Evolutionary conservation across 2,113 vertebrate genomes (phyloP).

Genomic region (Rousettus leschenaultii): DNA sequence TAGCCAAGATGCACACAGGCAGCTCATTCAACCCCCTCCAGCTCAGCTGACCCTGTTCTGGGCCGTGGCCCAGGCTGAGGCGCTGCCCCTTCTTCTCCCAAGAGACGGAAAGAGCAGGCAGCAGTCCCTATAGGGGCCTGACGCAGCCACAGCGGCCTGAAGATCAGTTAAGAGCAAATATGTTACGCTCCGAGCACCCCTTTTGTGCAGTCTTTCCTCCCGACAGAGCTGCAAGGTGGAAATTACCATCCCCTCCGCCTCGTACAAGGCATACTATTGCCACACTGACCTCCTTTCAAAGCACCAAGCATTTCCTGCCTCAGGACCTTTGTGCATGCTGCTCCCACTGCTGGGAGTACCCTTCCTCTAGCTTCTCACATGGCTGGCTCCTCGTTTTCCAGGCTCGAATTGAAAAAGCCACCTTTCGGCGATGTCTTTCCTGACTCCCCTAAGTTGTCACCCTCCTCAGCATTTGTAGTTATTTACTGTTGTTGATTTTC

Average conservation of each 20-base stretch:
- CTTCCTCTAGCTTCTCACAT: neutral
- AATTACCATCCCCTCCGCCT: neutral
- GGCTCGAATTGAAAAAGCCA: neutral
- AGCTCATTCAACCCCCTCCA: slow-evolving; percentile 74
- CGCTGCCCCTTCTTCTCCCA: slow-evolving; percentile 46
- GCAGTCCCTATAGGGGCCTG: slow-evolving; percentile 47
- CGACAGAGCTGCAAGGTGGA: neutral
- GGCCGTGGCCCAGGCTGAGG: slow-evolving; percentile 68
- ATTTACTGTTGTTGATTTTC: neutral
- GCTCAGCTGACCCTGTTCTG: slow-evolving; percentile 72
- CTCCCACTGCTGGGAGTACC: neutral
- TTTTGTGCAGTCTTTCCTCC: neutral
- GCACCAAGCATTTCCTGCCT: neutral
- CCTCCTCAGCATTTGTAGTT: neutral
- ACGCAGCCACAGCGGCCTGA: neutral
- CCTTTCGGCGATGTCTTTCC: neutral
- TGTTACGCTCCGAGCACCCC: neutral
- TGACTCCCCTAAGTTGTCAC: neutral
- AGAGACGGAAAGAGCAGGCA: slow-evolving; percentile 54
- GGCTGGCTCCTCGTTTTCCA: neutral
- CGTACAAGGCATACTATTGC: neutral
- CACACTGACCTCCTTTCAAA: neutral
- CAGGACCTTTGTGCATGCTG: neutral
- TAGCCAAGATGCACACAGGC: slow-evolving; percentile 74
- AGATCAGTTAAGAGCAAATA: neutral